Percentiles rank a stretch among this genome's conserved stretches.
phyloP scores from a whole-genome alignment of 2,888 invertebrate species.

The Syrphus vitripennis region DNA sequence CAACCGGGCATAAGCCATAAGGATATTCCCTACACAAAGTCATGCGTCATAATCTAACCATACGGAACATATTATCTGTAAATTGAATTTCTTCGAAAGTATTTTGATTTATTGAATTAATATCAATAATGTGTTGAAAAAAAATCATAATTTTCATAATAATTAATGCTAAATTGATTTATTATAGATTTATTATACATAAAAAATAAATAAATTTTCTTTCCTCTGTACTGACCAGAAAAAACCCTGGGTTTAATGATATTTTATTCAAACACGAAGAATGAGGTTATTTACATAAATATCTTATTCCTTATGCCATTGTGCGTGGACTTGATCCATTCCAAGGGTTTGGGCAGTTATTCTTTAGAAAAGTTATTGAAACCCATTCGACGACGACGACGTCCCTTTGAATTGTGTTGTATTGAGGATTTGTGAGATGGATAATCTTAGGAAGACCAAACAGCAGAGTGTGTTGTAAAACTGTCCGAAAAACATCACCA shows the following conservation, averaged over 20 bases:
- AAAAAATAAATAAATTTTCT: neutral
- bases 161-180: constrained; percentile 4
- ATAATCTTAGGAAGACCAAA: neutral
- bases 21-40: neutral
- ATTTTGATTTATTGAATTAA: neutral
- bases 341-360: neutral
- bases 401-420: constrained; percentile 15
- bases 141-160: neutral
- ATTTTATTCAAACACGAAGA: constrained; percentile 6
- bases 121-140: neutral
- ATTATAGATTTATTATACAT: neutral
- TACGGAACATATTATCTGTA: neutral
- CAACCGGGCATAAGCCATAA: too few species aligned
- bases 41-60: neutral
- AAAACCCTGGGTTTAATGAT: neutral
- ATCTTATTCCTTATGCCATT: constrained; percentile 6
- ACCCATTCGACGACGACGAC: neutral
- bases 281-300: constrained; percentile 12
- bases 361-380: constrained; percentile 19
- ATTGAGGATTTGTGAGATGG: neutral
- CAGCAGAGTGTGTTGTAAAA: constrained; percentile 4
- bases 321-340: neutral
- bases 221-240: neutral
- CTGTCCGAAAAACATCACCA: constrained; percentile 16
- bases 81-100: neutral